A percentile compares a stretch with the other conserved stretches of the same genome.
These are phyloP conservation scores for Camponotus fellah DNA, from an alignment of 2,888 invertebrate species.

Conservation along the genomic window DNA sequence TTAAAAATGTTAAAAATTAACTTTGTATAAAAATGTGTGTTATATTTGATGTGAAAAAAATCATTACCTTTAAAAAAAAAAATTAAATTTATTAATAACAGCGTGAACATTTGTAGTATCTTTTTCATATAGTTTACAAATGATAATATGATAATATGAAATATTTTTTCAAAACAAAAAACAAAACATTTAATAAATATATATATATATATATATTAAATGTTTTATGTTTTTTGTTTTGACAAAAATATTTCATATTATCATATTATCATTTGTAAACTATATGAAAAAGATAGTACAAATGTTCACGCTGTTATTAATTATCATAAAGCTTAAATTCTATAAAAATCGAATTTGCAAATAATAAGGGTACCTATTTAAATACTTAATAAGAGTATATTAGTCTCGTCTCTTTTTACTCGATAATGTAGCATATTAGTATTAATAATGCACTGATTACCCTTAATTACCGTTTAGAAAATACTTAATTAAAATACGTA, in stretches of 20 bases:
- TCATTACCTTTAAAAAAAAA: too few relatives aligned
- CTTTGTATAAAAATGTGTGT: not conserved
- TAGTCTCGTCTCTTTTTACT: not conserved
- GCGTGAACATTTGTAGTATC: too few relatives aligned
- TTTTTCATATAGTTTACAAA: too few relatives aligned
- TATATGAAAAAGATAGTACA: not conserved
- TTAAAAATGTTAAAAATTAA: not conserved
- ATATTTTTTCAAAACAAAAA: too few relatives aligned
- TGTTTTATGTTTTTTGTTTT: not conserved
- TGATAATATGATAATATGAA: too few relatives aligned
- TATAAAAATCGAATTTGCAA: slow-evolving; percentile 10
- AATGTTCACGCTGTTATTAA: not conserved
- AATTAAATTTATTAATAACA: too few relatives aligned
- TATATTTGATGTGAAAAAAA: not conserved
- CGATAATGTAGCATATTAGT: slow-evolving; percentile 11
- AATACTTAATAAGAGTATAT: not conserved
- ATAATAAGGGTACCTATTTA: slow-evolving; percentile 11
- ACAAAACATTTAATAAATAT: too few relatives aligned
- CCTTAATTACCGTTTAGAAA: slow-evolving; percentile 45
- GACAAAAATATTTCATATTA: not conserved
- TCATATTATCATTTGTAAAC: not conserved
- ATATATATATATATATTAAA: too few relatives aligned
- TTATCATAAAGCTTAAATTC: not conserved
- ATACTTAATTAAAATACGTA: too few relatives aligned
- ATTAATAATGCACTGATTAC: slow-evolving; percentile 39